Evolutionary conservation across 2,797 vertebrate species (phyloP).

Genomic region (Trichosurus vulpecula): DNA sequence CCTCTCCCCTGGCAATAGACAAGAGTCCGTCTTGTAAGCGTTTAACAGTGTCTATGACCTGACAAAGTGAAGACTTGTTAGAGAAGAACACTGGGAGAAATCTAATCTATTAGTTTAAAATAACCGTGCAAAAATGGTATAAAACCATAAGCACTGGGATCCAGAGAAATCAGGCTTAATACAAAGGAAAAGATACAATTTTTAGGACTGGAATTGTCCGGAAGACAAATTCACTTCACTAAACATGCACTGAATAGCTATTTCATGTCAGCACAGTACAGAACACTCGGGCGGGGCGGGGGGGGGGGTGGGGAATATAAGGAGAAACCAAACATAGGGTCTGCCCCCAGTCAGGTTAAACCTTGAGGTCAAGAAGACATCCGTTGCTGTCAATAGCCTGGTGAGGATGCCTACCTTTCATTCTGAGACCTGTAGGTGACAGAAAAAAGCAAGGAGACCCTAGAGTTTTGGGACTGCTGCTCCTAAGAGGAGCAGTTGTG

Average conservation of each 20-base stretch:
- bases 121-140: not conserved
- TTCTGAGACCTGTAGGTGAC: not conserved
- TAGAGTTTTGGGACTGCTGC: not conserved
- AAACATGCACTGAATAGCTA: not conserved
- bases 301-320: not conserved
- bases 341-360: not conserved
- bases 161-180: not conserved
- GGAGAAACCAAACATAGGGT: not conserved
- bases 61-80: not conserved
- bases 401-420: not conserved
- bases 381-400: not conserved
- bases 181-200: not conserved
- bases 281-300: not conserved
- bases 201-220: not conserved
- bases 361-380: not conserved
- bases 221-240: not conserved
- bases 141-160: not conserved
- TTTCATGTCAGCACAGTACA: not conserved
- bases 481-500: not conserved
- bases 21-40: not conserved
- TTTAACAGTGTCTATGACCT: not conserved
- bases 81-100: not conserved
- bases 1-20: not conserved
- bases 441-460: not conserved
- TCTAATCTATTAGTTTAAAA: not conserved